Base-by-base conservation (phyloP, 2,797 vertebrate species). In the Bradypus variegatus region DNA sequence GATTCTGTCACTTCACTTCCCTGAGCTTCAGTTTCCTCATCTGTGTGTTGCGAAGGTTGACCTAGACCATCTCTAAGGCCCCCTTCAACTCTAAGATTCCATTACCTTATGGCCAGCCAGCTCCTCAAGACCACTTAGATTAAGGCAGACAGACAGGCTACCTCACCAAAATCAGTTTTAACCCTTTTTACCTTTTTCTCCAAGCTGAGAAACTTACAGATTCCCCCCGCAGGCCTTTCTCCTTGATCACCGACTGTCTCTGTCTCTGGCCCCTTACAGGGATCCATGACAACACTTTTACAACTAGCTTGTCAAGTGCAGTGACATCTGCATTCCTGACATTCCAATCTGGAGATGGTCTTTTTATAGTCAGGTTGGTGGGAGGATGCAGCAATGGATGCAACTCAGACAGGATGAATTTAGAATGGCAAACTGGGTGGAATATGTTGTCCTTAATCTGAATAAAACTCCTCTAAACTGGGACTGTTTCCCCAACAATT, bases 341-440 rank as follows among this genome's bases (percentile, higher is more conserved):
- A 96, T 94, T 97, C 96, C 97, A 96, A 97, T 97, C 96, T 97
- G 97, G 96, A 97, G 96, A 93, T 48, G 92, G 95, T 94, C 96
- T 98, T 97, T 98, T 97, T 98, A 97, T 97, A 98, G 97, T 69
- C 93, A 23, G 86, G 76, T 86, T 69, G 70, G 97, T 98, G 97
- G 97, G 97, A 97, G 97, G 97, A 95, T 79, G 96, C 96, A 91
- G 97, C 94, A 93, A 94, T 94, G 96, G 89, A 33, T 92, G 65
- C 92, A 96, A 90, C 94, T 94, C 96, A 96, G 96, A 96, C 96
- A 94, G 95, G 96, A 97, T 96, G 96, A 92, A 96, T 97, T 96
- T 95, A 97, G 97, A 96, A 96, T 48, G 36, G 80, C 90, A 85
- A 89, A 89, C 95, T 91, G 96, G 78, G 95, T 96, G 94, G 96